Evolutionary conservation across 2,888 invertebrate species (phyloP), one percentile per base, ranked within the genome.

Genomic region (Idaea dimidiata): DNA sequence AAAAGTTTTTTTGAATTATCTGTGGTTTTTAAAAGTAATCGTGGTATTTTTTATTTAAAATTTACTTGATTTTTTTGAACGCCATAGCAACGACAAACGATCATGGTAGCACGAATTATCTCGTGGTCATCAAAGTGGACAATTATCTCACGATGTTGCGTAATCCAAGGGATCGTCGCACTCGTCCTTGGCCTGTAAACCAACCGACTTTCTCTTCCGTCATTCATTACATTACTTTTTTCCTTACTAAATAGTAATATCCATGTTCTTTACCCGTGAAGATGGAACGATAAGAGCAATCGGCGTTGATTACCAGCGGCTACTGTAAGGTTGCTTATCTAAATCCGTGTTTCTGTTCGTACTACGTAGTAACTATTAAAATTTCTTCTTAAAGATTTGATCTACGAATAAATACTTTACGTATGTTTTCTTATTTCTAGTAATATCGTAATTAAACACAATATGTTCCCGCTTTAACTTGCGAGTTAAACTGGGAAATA

Each of bases 151-250:
- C 80, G 76, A 66, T 69, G 76, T 88, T 88, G 74, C 78, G 80
- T 76, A 81, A 80, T 67, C 68, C 65, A 66, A 77, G 84, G 86
- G 90, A 83, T 81, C 89, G 83, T 75, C 80, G 88, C 82, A 82
- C 89, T 86, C 89, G 91, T 91, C 91, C 91, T 91, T 91, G 91
- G 82, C 83, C 81, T 72, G 77, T 81, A 80, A 83, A 79, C 72
- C 56, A 7, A 17, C 66, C 71, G 65, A 89, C 91, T 90, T 90
- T 91, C 91, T 89, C 91, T 88, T 84, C 81, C 78, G 75, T 72
- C 24, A 69, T 67, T 70, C 74, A 75, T 74, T 62, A 63, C 68
- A 72, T 77, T 82, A 73, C 77, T 76, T 77, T 79, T 76, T 69
- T 72, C 77, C 71, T 67, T 61, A 60, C 59, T 59, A 59, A 33